Conservation (phyloP, 1,140 invertebrate species). For the Penaeus indicus region DNA sequence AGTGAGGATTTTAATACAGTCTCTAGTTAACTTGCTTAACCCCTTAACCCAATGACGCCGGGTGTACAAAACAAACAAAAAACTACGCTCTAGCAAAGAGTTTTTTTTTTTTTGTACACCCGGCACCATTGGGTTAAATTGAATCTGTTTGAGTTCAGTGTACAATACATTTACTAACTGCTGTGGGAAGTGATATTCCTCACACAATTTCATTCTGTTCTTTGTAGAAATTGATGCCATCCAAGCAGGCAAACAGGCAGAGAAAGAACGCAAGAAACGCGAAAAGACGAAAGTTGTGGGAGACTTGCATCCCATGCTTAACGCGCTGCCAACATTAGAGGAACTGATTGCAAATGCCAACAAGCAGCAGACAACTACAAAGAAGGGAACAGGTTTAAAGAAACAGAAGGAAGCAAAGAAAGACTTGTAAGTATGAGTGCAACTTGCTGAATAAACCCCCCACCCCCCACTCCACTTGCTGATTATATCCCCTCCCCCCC, state of each 20-base stretch:
- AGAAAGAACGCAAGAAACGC: slow-evolving; percentile 36
- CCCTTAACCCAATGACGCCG: too few species aligned
- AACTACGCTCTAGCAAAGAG: too few species aligned
- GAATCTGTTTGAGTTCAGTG: too few species aligned
- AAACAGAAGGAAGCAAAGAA: slow-evolving; percentile 32
- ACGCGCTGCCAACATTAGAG: slow-evolving; percentile 39
- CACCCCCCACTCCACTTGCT: too few species aligned
- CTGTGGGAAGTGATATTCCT: too few species aligned
- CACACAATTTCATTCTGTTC: background rate
- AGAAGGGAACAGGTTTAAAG: slow-evolving; percentile 5
- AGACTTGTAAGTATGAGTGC: slow-evolving; percentile 28
- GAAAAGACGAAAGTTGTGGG: slow-evolving; percentile 37
- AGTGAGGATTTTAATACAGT: too few species aligned
- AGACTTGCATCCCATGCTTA: slow-evolving; percentile 33
- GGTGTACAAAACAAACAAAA: too few species aligned
- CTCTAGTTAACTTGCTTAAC: too few species aligned
- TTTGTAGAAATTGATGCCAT: slow-evolving; percentile 39
- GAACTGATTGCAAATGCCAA: background rate
- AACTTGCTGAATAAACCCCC: background rate
- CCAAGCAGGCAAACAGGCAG: background rate
- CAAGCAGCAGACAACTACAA: background rate
- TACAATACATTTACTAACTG: too few species aligned
- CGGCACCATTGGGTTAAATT: too few species aligned
- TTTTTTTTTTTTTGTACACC: too few species aligned
- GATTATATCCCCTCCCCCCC: too few species aligned